Percentiles rank a stretch among this genome's conserved stretches.
Evolutionary conservation across 1,140 invertebrate species (phyloP).

Genomic region (Coenobita brevimanus): DNA sequence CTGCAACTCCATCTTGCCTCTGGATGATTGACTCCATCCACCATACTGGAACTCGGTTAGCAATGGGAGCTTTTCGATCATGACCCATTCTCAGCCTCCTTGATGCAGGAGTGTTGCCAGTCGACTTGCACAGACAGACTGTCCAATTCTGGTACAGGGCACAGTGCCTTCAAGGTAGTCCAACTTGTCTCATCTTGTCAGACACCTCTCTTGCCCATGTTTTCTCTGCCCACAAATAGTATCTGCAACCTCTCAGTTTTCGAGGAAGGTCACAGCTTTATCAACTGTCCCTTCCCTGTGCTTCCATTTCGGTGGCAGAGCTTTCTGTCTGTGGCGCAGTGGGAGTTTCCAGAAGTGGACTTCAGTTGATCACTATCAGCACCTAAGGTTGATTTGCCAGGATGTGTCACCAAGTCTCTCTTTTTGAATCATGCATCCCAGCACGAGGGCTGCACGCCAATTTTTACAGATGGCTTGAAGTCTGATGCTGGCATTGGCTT

Average conservation of each 20-base stretch:
- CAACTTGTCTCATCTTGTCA: not conserved
- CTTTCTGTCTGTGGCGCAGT: not conserved
- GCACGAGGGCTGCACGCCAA: too few species aligned
- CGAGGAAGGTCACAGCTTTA: not conserved
- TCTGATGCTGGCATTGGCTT: too few species aligned
- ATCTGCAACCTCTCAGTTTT: not conserved
- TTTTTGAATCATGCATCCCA: too few species aligned
- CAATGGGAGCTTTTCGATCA: not conserved
- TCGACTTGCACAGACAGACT: not conserved
- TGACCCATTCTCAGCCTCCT: not conserved
- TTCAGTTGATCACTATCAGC: not conserved
- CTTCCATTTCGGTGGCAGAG: not conserved
- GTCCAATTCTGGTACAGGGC: conserved; percentile 8
- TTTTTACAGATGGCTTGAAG: too few species aligned
- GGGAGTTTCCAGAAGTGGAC: not conserved
- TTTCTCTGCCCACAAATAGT: not conserved
- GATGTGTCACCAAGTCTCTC: not conserved
- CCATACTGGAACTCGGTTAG: conserved; percentile 16
- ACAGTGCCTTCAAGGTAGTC: not conserved
- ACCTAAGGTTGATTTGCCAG: not conserved
- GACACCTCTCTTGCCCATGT: not conserved
- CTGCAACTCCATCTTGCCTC: not conserved
- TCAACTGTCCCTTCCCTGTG: not conserved
- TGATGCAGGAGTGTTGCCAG: conserved; percentile 3
- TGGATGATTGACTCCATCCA: not conserved